Conservation (phyloP, 2,888 invertebrate species). For the Rhopalosiphum nymphaeae region DNA sequence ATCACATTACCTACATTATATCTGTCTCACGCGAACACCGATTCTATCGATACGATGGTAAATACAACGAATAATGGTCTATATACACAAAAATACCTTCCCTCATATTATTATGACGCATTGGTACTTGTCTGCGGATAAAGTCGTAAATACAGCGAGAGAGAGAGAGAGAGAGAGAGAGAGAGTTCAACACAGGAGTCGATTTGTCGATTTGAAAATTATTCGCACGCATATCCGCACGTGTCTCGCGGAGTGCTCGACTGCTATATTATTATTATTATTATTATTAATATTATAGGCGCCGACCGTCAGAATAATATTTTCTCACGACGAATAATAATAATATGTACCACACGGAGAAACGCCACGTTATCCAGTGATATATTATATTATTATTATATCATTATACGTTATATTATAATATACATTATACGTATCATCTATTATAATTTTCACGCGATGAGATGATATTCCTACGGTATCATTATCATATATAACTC, state of each 20-base stretch:
- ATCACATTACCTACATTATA: not conserved
- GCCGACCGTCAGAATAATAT: not conserved
- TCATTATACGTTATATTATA: too few species aligned
- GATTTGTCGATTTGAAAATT: not conserved
- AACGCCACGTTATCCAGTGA: not conserved
- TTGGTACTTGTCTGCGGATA: too few species aligned
- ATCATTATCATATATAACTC: too few species aligned
- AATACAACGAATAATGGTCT: not conserved
- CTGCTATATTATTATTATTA: too few species aligned
- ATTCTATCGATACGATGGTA: not conserved
- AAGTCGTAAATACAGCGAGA: too few species aligned
- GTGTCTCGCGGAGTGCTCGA: not conserved
- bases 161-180: not conserved
- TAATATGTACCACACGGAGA: not conserved
- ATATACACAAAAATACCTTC: not conserved
- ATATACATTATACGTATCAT: too few species aligned
- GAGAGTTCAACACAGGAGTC: not conserved
- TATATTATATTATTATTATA: not conserved
- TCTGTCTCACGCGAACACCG: not conserved
- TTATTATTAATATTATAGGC: not conserved
- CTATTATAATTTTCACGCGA: too few species aligned
- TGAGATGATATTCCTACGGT: too few species aligned
- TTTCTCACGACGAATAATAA: not conserved
- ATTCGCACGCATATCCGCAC: not conserved
- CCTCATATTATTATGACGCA: too few species aligned